Conservation (phyloP, 1,140 invertebrate species). For the Papilio xuthus region DNA sequence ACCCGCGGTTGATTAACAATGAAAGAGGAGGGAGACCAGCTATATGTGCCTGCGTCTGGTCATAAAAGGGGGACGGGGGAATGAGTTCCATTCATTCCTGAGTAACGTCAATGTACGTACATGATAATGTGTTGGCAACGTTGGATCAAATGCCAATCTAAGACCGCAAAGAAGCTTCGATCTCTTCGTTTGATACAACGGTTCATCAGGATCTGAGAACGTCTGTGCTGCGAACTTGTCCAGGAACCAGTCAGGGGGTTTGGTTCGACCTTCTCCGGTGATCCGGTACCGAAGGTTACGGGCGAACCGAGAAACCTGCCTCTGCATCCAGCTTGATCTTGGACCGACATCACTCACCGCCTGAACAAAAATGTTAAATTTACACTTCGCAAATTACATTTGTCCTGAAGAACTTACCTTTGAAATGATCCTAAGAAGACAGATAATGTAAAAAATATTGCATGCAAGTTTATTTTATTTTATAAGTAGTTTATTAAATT, state of each 20-base stretch:
- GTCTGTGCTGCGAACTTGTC: constrained; percentile 82
- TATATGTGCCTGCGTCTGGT: too few species aligned
- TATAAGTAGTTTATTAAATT: too few species aligned
- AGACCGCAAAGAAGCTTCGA: constrained; percentile 81
- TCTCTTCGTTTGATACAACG: constrained; percentile 65
- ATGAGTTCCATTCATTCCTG: too few species aligned
- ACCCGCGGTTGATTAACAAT: too few species aligned
- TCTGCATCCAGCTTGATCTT: constrained; percentile 49
- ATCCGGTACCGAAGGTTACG: constrained; percentile 55
- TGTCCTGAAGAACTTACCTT: not conserved
- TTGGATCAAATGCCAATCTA: constrained; percentile 84
- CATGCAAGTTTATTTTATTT: not conserved
- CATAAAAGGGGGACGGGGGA: too few species aligned
- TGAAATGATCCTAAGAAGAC: not conserved
- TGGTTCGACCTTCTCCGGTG: constrained; percentile 54
- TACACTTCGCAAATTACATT: not conserved
- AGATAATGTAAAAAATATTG: not conserved
- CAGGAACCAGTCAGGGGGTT: constrained; percentile 84
- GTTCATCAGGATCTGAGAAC: constrained; percentile 74
- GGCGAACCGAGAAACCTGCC: constrained; percentile 46
- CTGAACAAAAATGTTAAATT: constrained; percentile 39
- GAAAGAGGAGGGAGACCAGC: too few species aligned
- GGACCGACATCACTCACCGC: constrained; percentile 48
- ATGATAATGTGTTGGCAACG: constrained; percentile 83
- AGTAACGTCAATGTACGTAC: constrained; percentile 49